phyloP scores from a whole-genome alignment of 1,140 invertebrate species.

The Wiebesia pumilae region DNA sequence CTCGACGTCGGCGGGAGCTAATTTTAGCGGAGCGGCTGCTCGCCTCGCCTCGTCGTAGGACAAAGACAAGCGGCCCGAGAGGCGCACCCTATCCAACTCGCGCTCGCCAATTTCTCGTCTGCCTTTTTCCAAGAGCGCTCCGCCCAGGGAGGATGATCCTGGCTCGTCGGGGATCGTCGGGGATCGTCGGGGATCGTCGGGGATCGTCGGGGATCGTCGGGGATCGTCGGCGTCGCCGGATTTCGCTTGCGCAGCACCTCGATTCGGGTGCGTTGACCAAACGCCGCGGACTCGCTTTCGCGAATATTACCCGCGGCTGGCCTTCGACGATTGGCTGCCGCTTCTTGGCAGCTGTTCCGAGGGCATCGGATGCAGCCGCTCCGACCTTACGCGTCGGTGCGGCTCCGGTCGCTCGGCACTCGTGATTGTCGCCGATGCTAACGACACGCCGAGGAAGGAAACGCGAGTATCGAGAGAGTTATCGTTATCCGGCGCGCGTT shows the following conservation, averaged over 20 bases:
- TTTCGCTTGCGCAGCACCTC: too few species aligned
- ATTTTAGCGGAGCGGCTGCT: slow-evolving; percentile 63
- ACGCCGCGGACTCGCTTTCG: too few species aligned
- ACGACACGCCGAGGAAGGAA: background rate
- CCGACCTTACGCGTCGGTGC: background rate
- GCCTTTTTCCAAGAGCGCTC: background rate
- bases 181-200: too few species aligned
- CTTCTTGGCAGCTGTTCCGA: background rate
- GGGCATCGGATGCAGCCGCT: background rate
- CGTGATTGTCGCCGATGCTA: background rate
- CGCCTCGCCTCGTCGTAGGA: slow-evolving; percentile 65
- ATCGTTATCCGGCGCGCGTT: background rate
- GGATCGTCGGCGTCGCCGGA: too few species aligned
- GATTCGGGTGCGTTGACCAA: background rate
- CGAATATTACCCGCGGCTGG: background rate
- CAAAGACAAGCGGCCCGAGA: slow-evolving; percentile 65
- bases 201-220: background rate
- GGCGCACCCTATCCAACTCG: slow-evolving; percentile 24
- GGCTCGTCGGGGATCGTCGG: too few species aligned
- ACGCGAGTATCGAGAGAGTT: background rate
- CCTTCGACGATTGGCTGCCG: background rate
- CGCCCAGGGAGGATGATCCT: too few species aligned
- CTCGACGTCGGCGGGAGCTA: slow-evolving; percentile 61
- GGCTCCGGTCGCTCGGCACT: too few species aligned
- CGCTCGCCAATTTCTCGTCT: background rate